phyloP scores from a whole-genome alignment of 2,797 vertebrate species.

The Cygnus olor region DNA sequence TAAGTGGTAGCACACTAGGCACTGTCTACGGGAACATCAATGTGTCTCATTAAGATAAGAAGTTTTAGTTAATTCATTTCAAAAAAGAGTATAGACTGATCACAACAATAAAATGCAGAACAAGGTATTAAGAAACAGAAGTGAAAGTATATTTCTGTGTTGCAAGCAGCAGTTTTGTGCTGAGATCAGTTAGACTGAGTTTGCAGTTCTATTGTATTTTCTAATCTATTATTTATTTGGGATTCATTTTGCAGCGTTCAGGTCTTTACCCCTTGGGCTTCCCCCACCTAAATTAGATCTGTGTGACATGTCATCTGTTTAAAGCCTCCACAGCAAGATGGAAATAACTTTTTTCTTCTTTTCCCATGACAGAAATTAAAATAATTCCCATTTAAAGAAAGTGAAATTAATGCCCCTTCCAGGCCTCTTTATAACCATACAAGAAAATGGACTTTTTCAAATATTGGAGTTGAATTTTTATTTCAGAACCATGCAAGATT shows the following conservation, averaged over 20 bases:
- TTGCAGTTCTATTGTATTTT: constrained; percentile 53
- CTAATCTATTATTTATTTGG: constrained; percentile 65
- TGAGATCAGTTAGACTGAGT: constrained; percentile 34
- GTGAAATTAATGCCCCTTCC: neutral
- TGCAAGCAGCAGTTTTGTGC: constrained; percentile 11
- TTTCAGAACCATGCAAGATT: neutral
- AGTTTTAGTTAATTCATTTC: neutral
- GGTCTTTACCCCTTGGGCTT: constrained; percentile 52
- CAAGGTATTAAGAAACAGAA: neutral
- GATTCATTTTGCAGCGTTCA: constrained; percentile 49
- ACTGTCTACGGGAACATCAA: neutral
- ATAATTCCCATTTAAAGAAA: constrained; percentile 31
- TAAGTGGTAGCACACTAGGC: neutral
- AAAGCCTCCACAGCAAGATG: neutral
- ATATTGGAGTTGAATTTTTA: neutral
- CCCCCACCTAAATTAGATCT: constrained; percentile 49
- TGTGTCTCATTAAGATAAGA: neutral
- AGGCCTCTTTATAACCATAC: neutral
- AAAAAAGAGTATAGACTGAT: neutral
- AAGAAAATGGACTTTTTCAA: neutral
- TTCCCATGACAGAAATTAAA: constrained; percentile 44
- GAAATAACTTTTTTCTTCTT: neutral
- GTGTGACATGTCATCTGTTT: constrained; percentile 19
- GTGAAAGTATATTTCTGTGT: neutral
- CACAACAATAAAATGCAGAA: neutral